phyloP scores from a whole-genome alignment of 2,113 vertebrate genomes.

The Oryzias woworae region DNA sequence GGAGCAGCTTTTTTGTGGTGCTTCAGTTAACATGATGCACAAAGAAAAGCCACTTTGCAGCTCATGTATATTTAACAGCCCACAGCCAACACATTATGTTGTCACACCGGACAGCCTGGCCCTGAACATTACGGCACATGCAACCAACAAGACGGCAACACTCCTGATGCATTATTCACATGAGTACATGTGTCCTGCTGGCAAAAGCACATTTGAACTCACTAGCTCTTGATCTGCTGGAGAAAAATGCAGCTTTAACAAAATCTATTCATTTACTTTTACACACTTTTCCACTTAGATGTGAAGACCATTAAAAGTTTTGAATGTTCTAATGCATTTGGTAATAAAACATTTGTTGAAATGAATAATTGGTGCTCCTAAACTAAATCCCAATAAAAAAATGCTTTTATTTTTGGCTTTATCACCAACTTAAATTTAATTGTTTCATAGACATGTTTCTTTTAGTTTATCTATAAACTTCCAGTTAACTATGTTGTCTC shows the following conservation, averaged over 20 bases:
- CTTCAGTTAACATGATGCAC: constrained; percentile 40
- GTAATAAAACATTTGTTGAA: no score
- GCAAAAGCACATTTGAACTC: constrained; percentile 45
- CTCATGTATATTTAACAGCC: constrained; percentile 64
- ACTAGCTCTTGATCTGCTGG: constrained; percentile 33
- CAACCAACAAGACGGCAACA: constrained; percentile 28
- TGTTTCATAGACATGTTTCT: no score
- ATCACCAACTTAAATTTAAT: no score
- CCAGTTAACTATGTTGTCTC: no score
- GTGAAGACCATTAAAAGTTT: no score
- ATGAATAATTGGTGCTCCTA: no score
- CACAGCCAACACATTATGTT: constrained; percentile 24
- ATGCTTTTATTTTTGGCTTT: no score
- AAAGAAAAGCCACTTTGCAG: constrained; percentile 47
- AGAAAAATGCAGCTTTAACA: constrained; percentile 50
- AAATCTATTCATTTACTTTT: constrained; percentile 43
- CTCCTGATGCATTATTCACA: constrained; percentile 66
- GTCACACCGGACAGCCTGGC: constrained; percentile 26
- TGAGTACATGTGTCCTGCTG: constrained; percentile 45
- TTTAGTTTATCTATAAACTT: no score
- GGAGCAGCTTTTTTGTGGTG: constrained; percentile 7
- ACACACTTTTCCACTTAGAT: background rate
- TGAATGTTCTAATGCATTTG: no score
- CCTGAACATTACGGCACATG: constrained; percentile 36
- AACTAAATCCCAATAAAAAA: no score